These are phyloP conservation scores for Drosophila nigritarsus DNA, from an alignment of 2,888 invertebrate genomes.

Conservation along the genomic window DNA sequence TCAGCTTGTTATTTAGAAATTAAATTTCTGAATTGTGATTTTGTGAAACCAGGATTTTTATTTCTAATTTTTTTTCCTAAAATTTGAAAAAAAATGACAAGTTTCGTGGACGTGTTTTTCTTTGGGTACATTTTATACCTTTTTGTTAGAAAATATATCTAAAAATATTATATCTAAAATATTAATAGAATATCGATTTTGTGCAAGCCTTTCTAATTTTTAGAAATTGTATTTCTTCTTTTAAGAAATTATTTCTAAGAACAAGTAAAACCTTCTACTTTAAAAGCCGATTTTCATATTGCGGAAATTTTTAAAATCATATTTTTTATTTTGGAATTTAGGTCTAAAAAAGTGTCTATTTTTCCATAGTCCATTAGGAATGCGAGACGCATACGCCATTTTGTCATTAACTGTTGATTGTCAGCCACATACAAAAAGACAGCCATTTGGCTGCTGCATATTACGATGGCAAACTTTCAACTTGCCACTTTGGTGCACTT, in stretches of 20 bases:
- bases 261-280: neutral
- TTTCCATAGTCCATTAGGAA: constrained; percentile 10
- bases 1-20: neutral
- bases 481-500: constrained; percentile 37
- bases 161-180: no score
- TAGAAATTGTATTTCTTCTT: neutral
- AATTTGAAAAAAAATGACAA: neutral
- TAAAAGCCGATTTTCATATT: no score
- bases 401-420: constrained; percentile 69
- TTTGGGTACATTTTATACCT: no score
- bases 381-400: constrained; percentile 45
- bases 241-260: neutral
- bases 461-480: constrained; percentile 29
- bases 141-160: no score
- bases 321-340: neutral
- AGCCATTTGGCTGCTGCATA: constrained; percentile 9
- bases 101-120: no score
- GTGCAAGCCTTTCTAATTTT: no score
- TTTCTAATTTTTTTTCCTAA: neutral
- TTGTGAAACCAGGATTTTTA: neutral
- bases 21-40: neutral
- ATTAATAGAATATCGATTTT: no score
- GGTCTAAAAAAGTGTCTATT: neutral
- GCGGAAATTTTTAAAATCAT: no score
- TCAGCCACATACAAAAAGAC: neutral